Conservation (phyloP, 1,140 invertebrate species). For the Trigoniulus corallinus region DNA sequence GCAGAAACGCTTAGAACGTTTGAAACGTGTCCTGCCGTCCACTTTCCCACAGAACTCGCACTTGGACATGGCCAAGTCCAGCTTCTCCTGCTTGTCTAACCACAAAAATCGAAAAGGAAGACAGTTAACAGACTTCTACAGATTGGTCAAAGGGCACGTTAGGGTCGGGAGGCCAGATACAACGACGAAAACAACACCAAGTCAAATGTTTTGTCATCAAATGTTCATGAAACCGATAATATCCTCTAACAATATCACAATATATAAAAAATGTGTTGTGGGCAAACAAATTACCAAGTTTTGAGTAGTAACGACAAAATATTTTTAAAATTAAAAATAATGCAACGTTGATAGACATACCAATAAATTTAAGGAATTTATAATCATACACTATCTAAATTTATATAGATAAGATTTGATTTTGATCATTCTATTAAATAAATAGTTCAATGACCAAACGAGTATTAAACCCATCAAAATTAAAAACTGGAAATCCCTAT, state of each 20-base stretch:
- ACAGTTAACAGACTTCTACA: no score
- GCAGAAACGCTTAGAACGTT: slow-evolving; percentile 59
- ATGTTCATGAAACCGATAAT: no score
- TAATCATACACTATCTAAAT: no score
- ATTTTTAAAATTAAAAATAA: neutral
- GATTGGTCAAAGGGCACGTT: neutral
- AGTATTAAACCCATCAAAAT: no score
- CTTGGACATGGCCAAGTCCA: slow-evolving; percentile 37
- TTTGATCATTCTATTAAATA: no score
- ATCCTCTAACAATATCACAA: no score
- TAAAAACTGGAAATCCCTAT: no score
- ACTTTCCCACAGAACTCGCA: slow-evolving; percentile 64
- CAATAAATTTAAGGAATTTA: neutral
- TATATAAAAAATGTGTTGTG: neutral
- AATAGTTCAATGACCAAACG: no score
- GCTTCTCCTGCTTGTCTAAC: slow-evolving; percentile 31
- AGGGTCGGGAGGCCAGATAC: neutral
- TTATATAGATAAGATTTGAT: no score
- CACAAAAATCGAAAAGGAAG: slow-evolving; percentile 21
- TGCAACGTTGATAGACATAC: neutral
- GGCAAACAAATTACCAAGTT: neutral
- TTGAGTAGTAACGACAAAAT: neutral
- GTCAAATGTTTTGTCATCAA: neutral
- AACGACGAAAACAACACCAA: neutral
- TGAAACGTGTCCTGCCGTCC: slow-evolving; percentile 49